phyloP scores from a whole-genome alignment of 2,888 invertebrate genomes.

The Capitulum mitella region DNA sequence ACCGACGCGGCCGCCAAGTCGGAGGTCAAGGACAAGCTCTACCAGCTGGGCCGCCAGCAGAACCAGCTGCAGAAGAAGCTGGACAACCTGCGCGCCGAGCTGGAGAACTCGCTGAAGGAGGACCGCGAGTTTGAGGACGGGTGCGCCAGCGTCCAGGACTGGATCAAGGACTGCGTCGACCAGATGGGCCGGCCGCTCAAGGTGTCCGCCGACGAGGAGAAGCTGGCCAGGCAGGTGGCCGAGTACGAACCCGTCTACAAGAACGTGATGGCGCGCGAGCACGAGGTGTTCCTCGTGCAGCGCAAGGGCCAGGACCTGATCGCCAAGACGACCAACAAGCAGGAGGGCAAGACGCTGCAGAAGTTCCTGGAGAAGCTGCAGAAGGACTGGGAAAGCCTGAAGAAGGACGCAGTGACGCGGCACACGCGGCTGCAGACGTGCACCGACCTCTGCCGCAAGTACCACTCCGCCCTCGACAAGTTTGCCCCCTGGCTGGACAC shows the following conservation, averaged over 20 bases:
- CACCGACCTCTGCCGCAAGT: slow-evolving; percentile 86
- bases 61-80: slow-evolving; percentile 80
- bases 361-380: slow-evolving; percentile 81
- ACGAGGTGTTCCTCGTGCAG: slow-evolving; percentile 86
- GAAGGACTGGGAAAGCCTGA: slow-evolving; percentile 83
- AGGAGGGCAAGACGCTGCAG: slow-evolving; percentile 57
- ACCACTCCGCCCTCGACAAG: slow-evolving; percentile 71
- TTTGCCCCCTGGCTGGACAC: slow-evolving; percentile 83
- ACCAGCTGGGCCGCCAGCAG: slow-evolving; percentile 77
- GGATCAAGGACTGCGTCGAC: slow-evolving; percentile 74
- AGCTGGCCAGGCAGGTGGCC: slow-evolving; percentile 76
- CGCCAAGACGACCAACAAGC: slow-evolving; percentile 45
- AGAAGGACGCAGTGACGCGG: slow-evolving; percentile 77
- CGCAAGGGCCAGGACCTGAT: slow-evolving; percentile 76
- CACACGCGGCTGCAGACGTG: slow-evolving; percentile 80
- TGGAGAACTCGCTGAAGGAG: slow-evolving; percentile 73
- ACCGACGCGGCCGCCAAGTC: slow-evolving; percentile 83
- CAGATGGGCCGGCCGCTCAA: slow-evolving; percentile 66
- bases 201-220: slow-evolving; percentile 76
- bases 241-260: slow-evolving; percentile 76
- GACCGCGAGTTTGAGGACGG: slow-evolving; percentile 83
- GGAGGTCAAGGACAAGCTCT: slow-evolving; percentile 81
- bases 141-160: slow-evolving; percentile 78
- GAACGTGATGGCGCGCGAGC: slow-evolving; percentile 74
- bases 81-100: slow-evolving; percentile 80